Evolutionary conservation across 2,797 vertebrate genomes (phyloP), one percentile per base, ranked within the genome.

Genomic region (Bradypus variegatus): DNA sequence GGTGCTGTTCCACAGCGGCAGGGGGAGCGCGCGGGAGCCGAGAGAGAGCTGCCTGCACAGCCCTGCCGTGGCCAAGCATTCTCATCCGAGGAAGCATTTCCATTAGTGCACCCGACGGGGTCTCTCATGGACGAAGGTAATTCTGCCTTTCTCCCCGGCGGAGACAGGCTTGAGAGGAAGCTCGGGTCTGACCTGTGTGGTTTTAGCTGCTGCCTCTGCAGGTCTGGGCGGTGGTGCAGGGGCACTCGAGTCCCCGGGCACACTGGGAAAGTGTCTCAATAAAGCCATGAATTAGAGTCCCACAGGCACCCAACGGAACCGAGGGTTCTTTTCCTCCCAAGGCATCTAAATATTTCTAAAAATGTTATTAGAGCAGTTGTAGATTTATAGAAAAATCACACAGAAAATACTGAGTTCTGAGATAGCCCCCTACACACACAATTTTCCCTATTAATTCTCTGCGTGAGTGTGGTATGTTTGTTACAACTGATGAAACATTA

Each of bases 271-370:
- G 4, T 33, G 9, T 64, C 88, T 89, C 21, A 3, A 45, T 19
- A 65, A 36, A 86, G n/a, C 36, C 36, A 76, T 79, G 64, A 38
- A 33, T 81, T 36, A 12, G 1, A 21, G 41, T n/a, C 69, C 27
- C 36, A 2, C 1, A 31, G 31, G 31, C 15, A 50, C 27, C 76
- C 0, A 2, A 64, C 70, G 62, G 38, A 29, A 48, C n/a, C 25
- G 9, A 9, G 31, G 33, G 58, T 41, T 21, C 38, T 48, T 15
- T 12, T 19, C 55, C 55, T 19, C 53, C 53, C 13, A 55, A 19
- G 6, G 18, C 18, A 58, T 23, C 58, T 58, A 9, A 21, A 25
- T 58, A 23, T 7, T 58, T 58, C 23, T 58, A 23, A 23, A 23
- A 58, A 23, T 58, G 16, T 58, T 58, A 58, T 18, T 21, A 58